These are phyloP conservation scores for Egretta garzetta DNA, from an alignment of 2,113 vertebrate genomes.

Conservation along the genomic window DNA sequence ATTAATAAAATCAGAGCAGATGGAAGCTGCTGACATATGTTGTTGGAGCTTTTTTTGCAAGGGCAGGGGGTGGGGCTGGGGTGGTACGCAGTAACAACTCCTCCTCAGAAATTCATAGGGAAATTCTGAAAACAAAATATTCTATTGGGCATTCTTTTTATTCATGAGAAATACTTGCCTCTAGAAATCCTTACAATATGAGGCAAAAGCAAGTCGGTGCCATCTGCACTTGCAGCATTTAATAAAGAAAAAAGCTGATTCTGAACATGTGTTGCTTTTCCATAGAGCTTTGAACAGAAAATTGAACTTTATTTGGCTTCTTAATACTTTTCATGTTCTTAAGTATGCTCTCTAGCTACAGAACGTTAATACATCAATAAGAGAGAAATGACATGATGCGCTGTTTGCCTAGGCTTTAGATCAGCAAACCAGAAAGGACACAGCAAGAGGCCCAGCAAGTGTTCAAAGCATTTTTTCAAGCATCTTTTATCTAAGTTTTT, in stretches of 20 bases:
- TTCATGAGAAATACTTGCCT: neutral
- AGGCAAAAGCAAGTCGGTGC: neutral
- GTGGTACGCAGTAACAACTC: neutral
- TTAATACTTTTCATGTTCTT: neutral
- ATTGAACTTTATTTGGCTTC: neutral
- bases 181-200: neutral
- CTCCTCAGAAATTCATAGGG: neutral
- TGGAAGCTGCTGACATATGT: neutral
- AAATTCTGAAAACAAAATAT: neutral
- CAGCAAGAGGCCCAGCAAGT: neutral
- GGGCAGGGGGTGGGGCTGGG: too few species aligned
- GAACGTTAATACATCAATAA: neutral
- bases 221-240: neutral
- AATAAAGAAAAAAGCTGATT: neutral
- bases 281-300: neutral
- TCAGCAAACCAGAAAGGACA: neutral
- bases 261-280: neutral
- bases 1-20: slow-evolving; percentile 34
- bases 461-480: neutral
- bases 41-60: neutral
- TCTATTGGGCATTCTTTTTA: neutral
- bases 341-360: neutral
- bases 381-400: accelerated
- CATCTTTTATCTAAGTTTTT: neutral
- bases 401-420: neutral